Evolutionary conservation across 2,113 vertebrate species (phyloP), one percentile per base, ranked within the genome.

Genomic region (Tetraodon nigroviridis): DNA sequence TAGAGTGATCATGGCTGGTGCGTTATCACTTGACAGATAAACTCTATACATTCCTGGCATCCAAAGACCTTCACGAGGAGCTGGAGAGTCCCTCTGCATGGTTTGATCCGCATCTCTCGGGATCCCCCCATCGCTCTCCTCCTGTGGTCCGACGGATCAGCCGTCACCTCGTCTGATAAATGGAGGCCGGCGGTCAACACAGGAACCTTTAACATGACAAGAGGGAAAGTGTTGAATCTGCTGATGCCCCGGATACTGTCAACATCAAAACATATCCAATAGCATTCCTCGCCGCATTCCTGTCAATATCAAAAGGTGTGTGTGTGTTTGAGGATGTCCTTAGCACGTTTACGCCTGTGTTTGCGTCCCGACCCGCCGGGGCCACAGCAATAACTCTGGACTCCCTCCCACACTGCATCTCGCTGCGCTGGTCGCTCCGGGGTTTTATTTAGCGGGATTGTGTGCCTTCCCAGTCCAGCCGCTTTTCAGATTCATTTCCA

Each of bases 401-500:
- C 87, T 76, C 83, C 83, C 88, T 84, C 85, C 83, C 87, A 84
- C 87, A 73, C 75, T 68, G 83, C 76, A 71, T 80, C 77, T 76
- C 86, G 52, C 24, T 78, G 84, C 84, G 89, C 86, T 88, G 87
- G 71, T 82, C 74, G 82, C 84, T 72, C 86, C 75, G 47, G 6
- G 69, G 81, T 85, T 91, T 86, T 85, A 88, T 91, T 90, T 84
- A 83, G 77, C 83, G 67, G 62, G 71, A 32, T 88, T 90, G 92
- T 92, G 90, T 89, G 87, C 86, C 87, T 90, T 89, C 82, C 88
- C 80, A 76, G 88, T 90, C 83, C 81, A 75, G 76, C 78, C 80
- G 86, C 90, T 93, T 92, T 90, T 92, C 88, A 91, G 90, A 94
- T 92, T 92, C 90, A 93, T 92, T 90, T 90, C 89, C 92, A 91